A percentile compares a stretch with the other conserved stretches of the same genome.
Evolutionary conservation across 1,140 invertebrate species (phyloP).

Genomic region (Dendrolimus kikuchii): DNA sequence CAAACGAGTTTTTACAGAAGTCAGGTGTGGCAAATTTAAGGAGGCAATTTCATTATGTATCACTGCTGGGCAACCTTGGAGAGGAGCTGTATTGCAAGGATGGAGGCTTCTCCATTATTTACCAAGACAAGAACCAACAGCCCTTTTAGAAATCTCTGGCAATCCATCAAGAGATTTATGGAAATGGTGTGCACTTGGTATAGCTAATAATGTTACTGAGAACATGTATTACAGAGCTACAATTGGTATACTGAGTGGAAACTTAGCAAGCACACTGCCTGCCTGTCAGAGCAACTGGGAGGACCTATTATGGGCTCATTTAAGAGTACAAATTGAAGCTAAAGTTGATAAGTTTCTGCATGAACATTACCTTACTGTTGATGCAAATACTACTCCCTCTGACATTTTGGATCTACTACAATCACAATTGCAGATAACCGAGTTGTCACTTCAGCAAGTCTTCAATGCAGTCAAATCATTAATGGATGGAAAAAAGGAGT

Average conservation of each 20-base stretch:
- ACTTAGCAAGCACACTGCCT: slow-evolving; percentile 81
- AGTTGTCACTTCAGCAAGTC: slow-evolving; percentile 79
- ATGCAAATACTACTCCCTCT: slow-evolving; percentile 71
- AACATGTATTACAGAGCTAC: slow-evolving; percentile 79
- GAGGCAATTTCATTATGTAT: slow-evolving; percentile 88
- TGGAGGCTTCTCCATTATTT: slow-evolving; percentile 80
- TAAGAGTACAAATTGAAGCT: slow-evolving; percentile 87
- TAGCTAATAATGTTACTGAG: slow-evolving; percentile 73
- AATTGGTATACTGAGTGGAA: slow-evolving; percentile 87
- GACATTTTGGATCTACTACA: slow-evolving; percentile 86
- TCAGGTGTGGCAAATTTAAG: slow-evolving; percentile 88
- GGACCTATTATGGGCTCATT: slow-evolving; percentile 92
- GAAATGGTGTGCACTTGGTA: slow-evolving; percentile 88
- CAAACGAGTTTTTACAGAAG: slow-evolving; percentile 80
- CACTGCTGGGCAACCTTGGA: slow-evolving; percentile 90
- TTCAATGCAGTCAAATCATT: slow-evolving; percentile 74
- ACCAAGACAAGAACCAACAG: slow-evolving; percentile 62
- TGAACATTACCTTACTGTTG: slow-evolving; percentile 60
- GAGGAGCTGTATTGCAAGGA: slow-evolving; percentile 90
- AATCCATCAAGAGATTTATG: slow-evolving; percentile 92
- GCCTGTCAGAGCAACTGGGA: slow-evolving; percentile 86
- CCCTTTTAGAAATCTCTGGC: slow-evolving; percentile 78
- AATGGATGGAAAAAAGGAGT: slow-evolving; percentile 59
- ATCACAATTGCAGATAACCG: slow-evolving; percentile 73
- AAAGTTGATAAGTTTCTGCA: slow-evolving; percentile 85